Conservation (phyloP, 2,797 vertebrate genomes). For the Bradypodion ventrale region DNA sequence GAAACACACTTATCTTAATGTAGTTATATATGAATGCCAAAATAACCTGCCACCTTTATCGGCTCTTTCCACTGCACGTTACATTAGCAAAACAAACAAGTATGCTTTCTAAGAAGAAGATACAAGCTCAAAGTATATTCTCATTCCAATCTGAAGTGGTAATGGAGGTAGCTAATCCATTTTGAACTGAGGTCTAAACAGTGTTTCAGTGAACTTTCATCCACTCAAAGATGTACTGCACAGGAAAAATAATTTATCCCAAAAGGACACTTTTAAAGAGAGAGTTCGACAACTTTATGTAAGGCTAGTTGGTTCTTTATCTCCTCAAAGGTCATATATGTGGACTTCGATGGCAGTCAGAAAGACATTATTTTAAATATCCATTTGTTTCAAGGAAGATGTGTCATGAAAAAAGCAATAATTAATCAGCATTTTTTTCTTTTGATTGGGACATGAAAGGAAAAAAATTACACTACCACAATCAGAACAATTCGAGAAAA, state of each 20-base stretch:
- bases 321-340: not conserved
- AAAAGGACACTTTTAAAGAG: not conserved
- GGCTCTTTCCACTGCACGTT: not conserved
- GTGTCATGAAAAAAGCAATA: not conserved
- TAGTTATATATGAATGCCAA: not conserved
- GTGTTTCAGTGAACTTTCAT: not conserved
- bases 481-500: not conserved
- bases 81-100: not conserved
- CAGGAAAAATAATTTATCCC: not conserved
- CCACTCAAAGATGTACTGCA: not conserved
- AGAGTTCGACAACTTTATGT: not conserved
- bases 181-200: not conserved
- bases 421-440: no score
- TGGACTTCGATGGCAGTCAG: constrained; percentile 25
- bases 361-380: not conserved
- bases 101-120: not conserved
- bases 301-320: not conserved
- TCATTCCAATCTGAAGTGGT: not conserved
- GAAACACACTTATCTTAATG: not conserved
- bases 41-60: not conserved
- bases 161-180: not conserved
- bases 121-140: not conserved
- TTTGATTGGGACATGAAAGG: no score
- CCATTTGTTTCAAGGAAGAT: not conserved
- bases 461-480: not conserved